Evolutionary conservation across 2,113 vertebrate genomes (phyloP), one percentile per base, ranked within the genome.

Genomic region (Zeus faber): DNA sequence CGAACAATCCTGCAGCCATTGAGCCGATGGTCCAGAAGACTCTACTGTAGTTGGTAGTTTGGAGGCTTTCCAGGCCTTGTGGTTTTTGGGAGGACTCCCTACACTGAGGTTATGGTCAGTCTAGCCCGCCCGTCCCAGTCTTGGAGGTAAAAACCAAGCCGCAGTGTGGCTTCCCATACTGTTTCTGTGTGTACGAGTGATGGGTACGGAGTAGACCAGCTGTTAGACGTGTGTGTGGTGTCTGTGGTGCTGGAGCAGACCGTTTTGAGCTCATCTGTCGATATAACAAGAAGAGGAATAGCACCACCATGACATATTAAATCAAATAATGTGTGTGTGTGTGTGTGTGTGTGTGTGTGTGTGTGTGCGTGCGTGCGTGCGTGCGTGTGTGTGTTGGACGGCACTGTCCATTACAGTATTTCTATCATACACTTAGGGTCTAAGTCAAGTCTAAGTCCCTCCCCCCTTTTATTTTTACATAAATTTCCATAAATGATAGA

Each of bases 101-200:
- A 23, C 48, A 8, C 70, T 81, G 84, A 86, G 81, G 85, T 88
- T 87, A 83, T 23, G 72, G 82, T 85, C 79, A 66, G 67, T 73
- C 76, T 57, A 49, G 66, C 51, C 65, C 49, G 65, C 59, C 65
- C 67, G 49, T 52, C 74, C 64, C 33, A 48, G 58, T 73, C 62
- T 49, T 65, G 20, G 82, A 78, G 75, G 83, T 76, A 66, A 62
- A 14, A 61, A 54, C 50, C 37, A 37, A 67, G 77, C 86, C 85
- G 24, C 85, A 82, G 46, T 76, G 79, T 51, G 76, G 82, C 69
- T 67, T 57, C 60, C 65, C 45, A 23, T 31, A 49, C 69, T 74
- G 60, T 58, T 70, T 62, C 44, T 72, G 69, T 65, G 48, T 49
- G 50, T 58, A 51, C 9, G 17, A 17, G 20, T 23, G 20, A 10